Conservation (phyloP, 1,140 invertebrate genomes). For the Vanessa atalanta region DNA sequence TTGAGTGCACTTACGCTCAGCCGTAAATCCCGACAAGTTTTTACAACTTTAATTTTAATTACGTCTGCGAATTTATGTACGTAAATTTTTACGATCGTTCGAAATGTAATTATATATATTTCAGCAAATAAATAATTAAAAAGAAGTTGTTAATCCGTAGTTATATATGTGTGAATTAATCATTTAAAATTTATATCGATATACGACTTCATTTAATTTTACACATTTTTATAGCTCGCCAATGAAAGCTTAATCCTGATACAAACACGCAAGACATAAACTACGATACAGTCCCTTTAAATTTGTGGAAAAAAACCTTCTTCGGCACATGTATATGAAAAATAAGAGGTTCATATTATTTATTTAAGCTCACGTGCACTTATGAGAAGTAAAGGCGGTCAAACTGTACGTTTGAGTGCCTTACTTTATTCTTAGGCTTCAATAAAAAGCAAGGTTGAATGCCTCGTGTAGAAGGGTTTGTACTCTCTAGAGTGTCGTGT, state of each 20-base stretch:
- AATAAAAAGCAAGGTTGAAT: constrained; percentile 30
- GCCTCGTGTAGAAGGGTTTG: constrained; percentile 24
- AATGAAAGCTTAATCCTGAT: neutral
- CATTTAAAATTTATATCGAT: neutral
- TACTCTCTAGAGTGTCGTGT: constrained; percentile 27
- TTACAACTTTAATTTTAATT: constrained; percentile 39
- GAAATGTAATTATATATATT: constrained; percentile 16
- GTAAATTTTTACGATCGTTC: constrained; percentile 29
- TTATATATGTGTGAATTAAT: constrained; percentile 3
- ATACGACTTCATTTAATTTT: neutral
- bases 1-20: constrained; percentile 41
- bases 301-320: neutral
- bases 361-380: constrained; percentile 11
- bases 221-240: neutral
- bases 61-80: constrained; percentile 31
- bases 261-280: neutral
- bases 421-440: constrained; percentile 22
- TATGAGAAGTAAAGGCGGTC: constrained; percentile 5
- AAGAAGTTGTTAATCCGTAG: neutral
- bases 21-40: constrained; percentile 34
- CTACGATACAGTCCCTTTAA: neutral
- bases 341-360: constrained; percentile 1
- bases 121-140: constrained; percentile 8
- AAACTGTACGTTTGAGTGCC: constrained; percentile 11
- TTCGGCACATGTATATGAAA: neutral